Evolutionary conservation across 1,140 invertebrate genomes (phyloP), one percentile per base, ranked within the genome.

Genomic region (Drosophila pandora): DNA sequence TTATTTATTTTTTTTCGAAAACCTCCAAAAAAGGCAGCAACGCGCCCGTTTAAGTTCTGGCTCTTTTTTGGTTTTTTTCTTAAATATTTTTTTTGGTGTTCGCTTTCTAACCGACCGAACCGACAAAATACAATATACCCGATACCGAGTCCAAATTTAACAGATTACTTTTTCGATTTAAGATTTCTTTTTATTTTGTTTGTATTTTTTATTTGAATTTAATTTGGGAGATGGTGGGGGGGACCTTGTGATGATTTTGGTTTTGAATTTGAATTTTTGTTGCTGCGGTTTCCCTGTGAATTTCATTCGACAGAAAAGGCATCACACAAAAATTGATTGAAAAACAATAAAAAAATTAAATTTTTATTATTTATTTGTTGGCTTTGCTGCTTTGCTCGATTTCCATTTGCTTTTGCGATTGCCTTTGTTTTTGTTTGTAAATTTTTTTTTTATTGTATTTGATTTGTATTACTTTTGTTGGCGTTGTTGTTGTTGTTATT

Each of bases 261-360:
- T 41, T 41, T 41, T 41, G 37, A 9, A 12, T 39, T 39, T 39
- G 37, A 12, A 43, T 43, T 43, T 25, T 57, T 69, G 68, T 69
- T 54, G 34, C 41, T 68, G 61, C 64, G 28, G 39, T 34, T 57
- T 70, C 45, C 72, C 52, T 68, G 47, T 68, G 81, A 85, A 84
- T 84, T 85, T 54, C n/a, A 78, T 75, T 85, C 74, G 65, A 32
- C 60, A 67, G 52, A 73, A 80, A 75, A 77, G 58, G 60, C 71
- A 87, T 75, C 78, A 87, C 83, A 78, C 17, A 81, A 76, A 79
- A 76, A 71, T 43, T 4, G 13, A 71, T 71, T 70, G 37, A 41
- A 58, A 78, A 87, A 85, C 78, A 87, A 87, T 68, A 87, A 87
- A 87, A 87, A 87, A 87, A 75, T 83, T 77, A 10, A 62, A 63